Base-by-base conservation (phyloP, 2,888 invertebrate genomes). In the Gordius sp. region DNA sequence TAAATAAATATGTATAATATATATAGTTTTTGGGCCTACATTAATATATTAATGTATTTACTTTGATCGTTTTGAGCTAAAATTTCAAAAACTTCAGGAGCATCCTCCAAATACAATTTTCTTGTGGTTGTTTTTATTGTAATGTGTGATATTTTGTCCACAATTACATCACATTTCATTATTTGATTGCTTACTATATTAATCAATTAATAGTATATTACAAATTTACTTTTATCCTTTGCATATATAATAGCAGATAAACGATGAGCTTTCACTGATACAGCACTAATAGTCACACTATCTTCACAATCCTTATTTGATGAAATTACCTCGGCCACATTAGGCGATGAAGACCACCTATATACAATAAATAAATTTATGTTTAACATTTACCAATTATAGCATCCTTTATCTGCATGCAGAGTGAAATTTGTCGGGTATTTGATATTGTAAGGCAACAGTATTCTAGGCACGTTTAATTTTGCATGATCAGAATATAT, bases 71-170 rank as follows among this genome's bases (percentile, higher is more conserved):
- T 47, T 20, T 47, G 47, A 47, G 47, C 47, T 47, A 18, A 4
- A 47, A 47, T 20, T 47, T 47, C 47, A 47, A 47, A 47, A n/a
- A 47, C 20, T 47, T 47, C 47, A 18, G 47, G 47, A 18, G 47
- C 47, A 47, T 47, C 47, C 20, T 47, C 47, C 4, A 47, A n/a
- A 23, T 47, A 47, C 20, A 47, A 20, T 20, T 4, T 47, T 47
- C 47, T 47, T n/a, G 47, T 47, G 16, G 47, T 47, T n/a, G 47
- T 47, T 8, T n/a, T 20, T n/a, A 47, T 20, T 4, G 16, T 4
- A n/a, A 47, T 8, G 8, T 4, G 4, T n/a, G 47, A n/a, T 4
- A 47, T 47, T 4, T n/a, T 4, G 23, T 47, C 47, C 4, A 20
- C 4, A n/a, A 47, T 47, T 20, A 47, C 47, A 47, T 47, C 47